Percentiles rank a stretch among this genome's conserved stretches.
Conservation (phyloP, 2,888 invertebrate species). For the Ariolimax columbianus region DNA sequence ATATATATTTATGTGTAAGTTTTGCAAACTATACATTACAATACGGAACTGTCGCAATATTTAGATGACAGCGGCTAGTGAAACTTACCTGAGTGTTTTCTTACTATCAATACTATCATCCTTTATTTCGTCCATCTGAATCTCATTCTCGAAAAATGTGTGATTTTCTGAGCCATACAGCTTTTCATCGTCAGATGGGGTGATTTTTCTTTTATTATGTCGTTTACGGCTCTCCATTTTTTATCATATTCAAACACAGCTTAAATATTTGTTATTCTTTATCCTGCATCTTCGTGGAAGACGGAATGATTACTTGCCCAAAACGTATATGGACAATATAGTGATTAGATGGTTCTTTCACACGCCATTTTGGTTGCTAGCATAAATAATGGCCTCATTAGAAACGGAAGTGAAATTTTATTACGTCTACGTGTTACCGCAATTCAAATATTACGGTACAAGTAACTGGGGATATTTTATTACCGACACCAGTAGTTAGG, state of each 20-base stretch:
- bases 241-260: not conserved
- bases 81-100: not conserved
- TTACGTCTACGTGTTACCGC: too few relatives aligned
- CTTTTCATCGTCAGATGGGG: conserved; percentile 24
- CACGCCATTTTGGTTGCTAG: conserved; percentile 46
- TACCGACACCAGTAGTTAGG: too few relatives aligned
- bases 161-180: conserved; percentile 6
- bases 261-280: not conserved
- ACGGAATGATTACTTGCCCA: not conserved
- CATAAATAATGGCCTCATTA: conserved; percentile 22
- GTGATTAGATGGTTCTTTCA: not conserved
- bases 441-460: too few relatives aligned
- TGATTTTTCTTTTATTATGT: conserved; percentile 32
- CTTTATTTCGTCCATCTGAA: too few relatives aligned
- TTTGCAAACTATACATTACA: too few relatives aligned
- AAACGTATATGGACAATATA: not conserved
- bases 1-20: too few relatives aligned
- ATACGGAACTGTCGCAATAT: too few relatives aligned
- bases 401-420: conserved; percentile 33
- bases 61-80: too few relatives aligned
- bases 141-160: conserved; percentile 18
- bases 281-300: not conserved
- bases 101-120: not conserved
- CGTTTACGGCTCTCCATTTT: conserved; percentile 35
- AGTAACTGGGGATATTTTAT: too few relatives aligned